These are phyloP conservation scores for Sipha flava DNA, from an alignment of 1,140 invertebrate genomes.

Conservation along the genomic window DNA sequence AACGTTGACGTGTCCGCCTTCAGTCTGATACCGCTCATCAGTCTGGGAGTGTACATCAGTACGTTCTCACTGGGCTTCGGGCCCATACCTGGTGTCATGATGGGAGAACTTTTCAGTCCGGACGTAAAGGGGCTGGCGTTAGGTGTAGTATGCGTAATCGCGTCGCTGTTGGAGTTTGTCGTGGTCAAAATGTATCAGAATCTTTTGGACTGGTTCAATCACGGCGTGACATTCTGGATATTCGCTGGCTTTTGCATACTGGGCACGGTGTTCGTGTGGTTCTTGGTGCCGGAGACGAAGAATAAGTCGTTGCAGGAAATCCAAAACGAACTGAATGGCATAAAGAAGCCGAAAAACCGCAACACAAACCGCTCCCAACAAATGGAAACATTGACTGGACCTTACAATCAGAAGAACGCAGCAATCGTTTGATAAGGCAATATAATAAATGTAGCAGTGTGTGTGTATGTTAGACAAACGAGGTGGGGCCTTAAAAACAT, in stretches of 20 bases:
- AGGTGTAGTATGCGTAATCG: slow-evolving; percentile 54
- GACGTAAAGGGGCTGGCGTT: slow-evolving; percentile 66
- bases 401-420: not conserved
- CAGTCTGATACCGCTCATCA: slow-evolving; percentile 61
- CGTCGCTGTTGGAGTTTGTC: slow-evolving; percentile 67
- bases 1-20: slow-evolving; percentile 45
- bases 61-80: slow-evolving; percentile 70
- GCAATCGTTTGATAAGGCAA: not conserved
- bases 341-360: slow-evolving; percentile 31
- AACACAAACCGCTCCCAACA: not conserved
- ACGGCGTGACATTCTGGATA: slow-evolving; percentile 67
- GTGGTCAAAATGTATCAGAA: slow-evolving; percentile 65
- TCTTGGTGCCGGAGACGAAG: slow-evolving; percentile 71
- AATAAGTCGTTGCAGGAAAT: slow-evolving; percentile 68
- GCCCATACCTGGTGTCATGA: slow-evolving; percentile 71
- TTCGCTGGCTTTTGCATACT: slow-evolving; percentile 62
- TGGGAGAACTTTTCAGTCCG: slow-evolving; percentile 63
- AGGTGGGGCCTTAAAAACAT: not conserved
- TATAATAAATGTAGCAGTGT: not conserved
- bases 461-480: not conserved
- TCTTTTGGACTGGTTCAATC: slow-evolving; percentile 52
- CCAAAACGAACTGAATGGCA: slow-evolving; percentile 53
- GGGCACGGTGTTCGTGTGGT: slow-evolving; percentile 51
- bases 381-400: slow-evolving; percentile 5
- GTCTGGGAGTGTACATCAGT: slow-evolving; percentile 64